A percentile compares a stretch with the other conserved stretches of the same genome.
Evolutionary conservation across 2,797 vertebrate species (phyloP).

Genomic region (Gymnoscopelus microlampas): DNA sequence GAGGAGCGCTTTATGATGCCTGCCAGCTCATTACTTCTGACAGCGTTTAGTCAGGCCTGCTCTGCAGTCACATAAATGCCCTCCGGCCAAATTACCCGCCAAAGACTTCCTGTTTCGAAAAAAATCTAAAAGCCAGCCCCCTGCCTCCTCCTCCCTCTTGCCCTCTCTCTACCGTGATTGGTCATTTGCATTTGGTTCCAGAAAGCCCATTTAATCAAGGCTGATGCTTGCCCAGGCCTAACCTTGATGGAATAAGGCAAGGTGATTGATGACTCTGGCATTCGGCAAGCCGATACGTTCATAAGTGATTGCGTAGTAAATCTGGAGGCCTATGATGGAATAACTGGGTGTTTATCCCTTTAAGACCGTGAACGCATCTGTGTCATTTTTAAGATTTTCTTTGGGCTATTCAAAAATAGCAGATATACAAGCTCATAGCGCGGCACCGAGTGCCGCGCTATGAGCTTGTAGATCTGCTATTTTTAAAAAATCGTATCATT

Average conservation of each 20-base stretch:
- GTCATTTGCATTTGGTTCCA: conserved; percentile 82
- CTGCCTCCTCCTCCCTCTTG: conserved; percentile 52
- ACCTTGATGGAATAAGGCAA: conserved; percentile 80
- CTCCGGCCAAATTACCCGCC: conserved; percentile 74
- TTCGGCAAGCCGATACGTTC: conserved; percentile 77
- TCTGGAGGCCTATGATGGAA: conserved; percentile 77
- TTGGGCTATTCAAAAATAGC: no score
- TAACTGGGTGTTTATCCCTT: conserved; percentile 70
- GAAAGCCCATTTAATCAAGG: conserved; percentile 85
- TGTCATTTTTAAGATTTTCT: no score
- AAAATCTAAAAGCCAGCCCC: conserved; percentile 51
- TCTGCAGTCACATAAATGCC: conserved; percentile 80
- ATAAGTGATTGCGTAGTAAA: conserved; percentile 85
- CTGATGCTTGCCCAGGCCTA: conserved; percentile 59
- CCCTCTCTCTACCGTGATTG: conserved; percentile 51
- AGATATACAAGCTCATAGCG: no score
- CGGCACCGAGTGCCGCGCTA: no score
- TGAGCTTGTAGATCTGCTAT: no score
- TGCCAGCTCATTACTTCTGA: conserved; percentile 87
- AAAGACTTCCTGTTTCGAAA: conserved; percentile 77
- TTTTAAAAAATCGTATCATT: no score
- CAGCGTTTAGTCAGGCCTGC: conserved; percentile 83
- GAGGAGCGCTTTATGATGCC: conserved; percentile 84
- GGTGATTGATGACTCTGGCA: conserved; percentile 81
- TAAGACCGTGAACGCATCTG: no score